Conservation (phyloP, 2,113 vertebrate genomes). For the Trogon surrucura region DNA sequence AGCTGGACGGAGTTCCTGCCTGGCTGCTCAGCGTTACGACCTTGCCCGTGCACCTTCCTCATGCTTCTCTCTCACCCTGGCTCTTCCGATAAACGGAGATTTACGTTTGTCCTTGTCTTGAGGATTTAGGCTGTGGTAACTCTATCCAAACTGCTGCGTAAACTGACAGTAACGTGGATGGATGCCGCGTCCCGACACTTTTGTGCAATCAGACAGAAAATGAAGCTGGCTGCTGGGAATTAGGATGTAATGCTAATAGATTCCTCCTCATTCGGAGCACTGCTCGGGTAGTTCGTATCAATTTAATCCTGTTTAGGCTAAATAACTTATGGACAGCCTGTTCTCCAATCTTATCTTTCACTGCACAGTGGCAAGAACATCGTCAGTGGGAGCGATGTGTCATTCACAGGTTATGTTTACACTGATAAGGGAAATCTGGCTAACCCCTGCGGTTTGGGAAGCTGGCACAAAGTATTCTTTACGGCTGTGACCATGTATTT, state of each 20-base stretch:
- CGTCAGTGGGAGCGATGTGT: neutral
- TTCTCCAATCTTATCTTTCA: accelerated
- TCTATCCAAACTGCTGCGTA: accelerated
- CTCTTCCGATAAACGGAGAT: neutral
- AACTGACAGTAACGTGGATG: neutral
- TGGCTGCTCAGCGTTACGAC: accelerated
- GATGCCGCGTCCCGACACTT: accelerated
- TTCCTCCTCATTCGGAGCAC: neutral
- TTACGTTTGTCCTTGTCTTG: neutral
- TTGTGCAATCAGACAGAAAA: neutral
- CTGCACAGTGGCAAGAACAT: accelerated
- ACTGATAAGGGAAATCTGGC: neutral
- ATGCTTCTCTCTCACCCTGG: accelerated
- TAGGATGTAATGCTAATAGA: neutral
- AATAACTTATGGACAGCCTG: accelerated
- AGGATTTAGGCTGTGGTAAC: neutral
- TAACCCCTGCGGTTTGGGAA: neutral
- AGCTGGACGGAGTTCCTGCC: neutral
- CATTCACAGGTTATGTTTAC: neutral
- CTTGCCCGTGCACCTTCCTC: neutral
- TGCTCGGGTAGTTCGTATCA: neutral
- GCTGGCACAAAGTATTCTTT: neutral
- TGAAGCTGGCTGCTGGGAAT: neutral
- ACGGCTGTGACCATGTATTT: neutral
- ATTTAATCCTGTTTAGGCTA: neutral